Base-by-base conservation (phyloP, 2,113 vertebrate species). In the Rallus limicola region DNA sequence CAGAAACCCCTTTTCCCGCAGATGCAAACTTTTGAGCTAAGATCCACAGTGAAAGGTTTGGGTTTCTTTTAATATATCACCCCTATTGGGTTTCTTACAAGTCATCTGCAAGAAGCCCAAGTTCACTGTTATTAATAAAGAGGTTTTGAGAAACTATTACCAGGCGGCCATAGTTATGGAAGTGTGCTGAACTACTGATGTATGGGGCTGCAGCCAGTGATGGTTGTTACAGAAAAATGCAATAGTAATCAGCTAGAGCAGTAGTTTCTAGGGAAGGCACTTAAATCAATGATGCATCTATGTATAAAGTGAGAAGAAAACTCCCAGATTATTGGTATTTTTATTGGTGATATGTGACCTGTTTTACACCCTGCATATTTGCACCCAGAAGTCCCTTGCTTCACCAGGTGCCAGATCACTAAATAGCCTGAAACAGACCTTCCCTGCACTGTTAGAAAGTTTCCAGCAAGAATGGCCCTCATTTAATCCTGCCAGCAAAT, bases 51-150 rank as follows among this genome's bases (percentile, higher is more conserved):
- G 83, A 92, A 94, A 88, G 53, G 31, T 69, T 95, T 95, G 23
- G 26, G 40, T 95, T 95, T 84, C 91, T 95, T 94, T 86, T 79
- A 89, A 91, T 82, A 60, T 55, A 93, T 79, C 89, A 89, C 92
- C 48, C 86, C 58, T 93, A 42, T 46, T 86, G 78, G 28, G 62
- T 94, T 94, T 86, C 92, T 95, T 72, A 69, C 83, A 92, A 91
- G 46, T 91, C 18, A 4, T 83, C 82, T 95, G 63, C 72, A 86
- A 90, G 92, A 86, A 96, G 83, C 52, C 36, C 21, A 86, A 88
- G 64, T 71, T 92, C 76, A 40, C 90, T 82, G 74, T 84, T 94
- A 84, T 72, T 94, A 94, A 96, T 94, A 94, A 93, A 89, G 90
- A 70, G 79, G 16, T 88, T 94, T 94, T 88, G 59, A 80, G 65